These are phyloP conservation scores for Hyposoter dolosus DNA, from an alignment of 2,888 invertebrate species.

Conservation along the genomic window DNA sequence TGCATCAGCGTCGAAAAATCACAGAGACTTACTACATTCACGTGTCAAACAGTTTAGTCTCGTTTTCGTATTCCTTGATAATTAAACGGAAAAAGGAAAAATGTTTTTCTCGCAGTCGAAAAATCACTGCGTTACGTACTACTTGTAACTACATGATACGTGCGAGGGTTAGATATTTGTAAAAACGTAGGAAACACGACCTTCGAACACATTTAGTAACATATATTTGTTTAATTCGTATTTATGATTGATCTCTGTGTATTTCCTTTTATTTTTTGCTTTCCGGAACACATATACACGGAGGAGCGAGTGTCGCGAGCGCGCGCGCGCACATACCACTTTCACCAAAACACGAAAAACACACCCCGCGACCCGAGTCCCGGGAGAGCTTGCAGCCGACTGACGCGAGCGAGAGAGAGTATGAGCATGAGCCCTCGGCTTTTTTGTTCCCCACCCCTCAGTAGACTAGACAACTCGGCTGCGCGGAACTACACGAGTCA, in stretches of 20 bases:
- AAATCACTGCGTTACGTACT: background rate
- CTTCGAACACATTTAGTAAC: slow-evolving; percentile 18
- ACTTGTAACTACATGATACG: slow-evolving; percentile 8
- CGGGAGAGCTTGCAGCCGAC: slow-evolving; percentile 69
- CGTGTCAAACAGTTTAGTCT: background rate
- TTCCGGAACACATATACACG: background rate
- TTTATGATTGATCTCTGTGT: slow-evolving; percentile 48
- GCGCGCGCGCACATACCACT: slow-evolving; percentile 52
- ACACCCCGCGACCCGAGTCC: slow-evolving; percentile 46
- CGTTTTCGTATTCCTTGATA: background rate
- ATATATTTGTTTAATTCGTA: slow-evolving; percentile 13
- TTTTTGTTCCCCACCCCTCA: background rate
- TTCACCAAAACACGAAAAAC: slow-evolving; percentile 38
- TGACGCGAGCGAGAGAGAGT: slow-evolving; percentile 54
- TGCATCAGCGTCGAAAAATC: slow-evolving; percentile 4
- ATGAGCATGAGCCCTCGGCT: background rate
- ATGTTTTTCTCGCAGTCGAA: slow-evolving; percentile 27
- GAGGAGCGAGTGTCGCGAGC: background rate
- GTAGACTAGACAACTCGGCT: slow-evolving; percentile 23
- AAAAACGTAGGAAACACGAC: slow-evolving; percentile 24
- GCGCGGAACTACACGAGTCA: slow-evolving; percentile 48
- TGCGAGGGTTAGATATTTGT: background rate
- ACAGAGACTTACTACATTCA: slow-evolving; percentile 4
- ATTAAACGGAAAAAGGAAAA: slow-evolving; percentile 7
- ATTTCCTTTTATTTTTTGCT: background rate